phyloP scores from a whole-genome alignment of 2,888 invertebrate genomes.

The Heliconius ethilla region DNA sequence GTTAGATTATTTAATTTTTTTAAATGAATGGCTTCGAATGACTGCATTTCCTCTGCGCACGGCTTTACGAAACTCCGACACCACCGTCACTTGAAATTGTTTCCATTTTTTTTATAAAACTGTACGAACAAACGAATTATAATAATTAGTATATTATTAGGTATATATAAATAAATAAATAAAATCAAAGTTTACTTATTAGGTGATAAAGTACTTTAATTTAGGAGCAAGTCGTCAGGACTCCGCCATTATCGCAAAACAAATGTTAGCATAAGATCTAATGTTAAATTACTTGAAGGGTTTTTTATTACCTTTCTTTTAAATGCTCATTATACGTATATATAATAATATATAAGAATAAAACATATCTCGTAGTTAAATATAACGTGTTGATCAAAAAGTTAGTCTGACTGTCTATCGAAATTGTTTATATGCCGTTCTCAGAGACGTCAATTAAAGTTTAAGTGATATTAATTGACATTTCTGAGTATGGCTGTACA shows the following conservation, averaged over 20 bases:
- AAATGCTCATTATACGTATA: slow-evolving; percentile 52
- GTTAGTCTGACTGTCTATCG: not conserved
- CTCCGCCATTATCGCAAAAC: slow-evolving; percentile 77
- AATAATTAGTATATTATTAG: slow-evolving; percentile 54
- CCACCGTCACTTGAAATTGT: slow-evolving; percentile 63
- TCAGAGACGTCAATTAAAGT: not conserved
- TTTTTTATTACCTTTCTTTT: slow-evolving; percentile 35
- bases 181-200: slow-evolving; percentile 58
- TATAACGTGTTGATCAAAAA: slow-evolving; percentile 4
- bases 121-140: slow-evolving; percentile 67
- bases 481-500: not conserved
- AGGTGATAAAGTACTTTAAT: slow-evolving; percentile 51
- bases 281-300: slow-evolving; percentile 36
- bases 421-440: not conserved
- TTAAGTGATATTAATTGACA: not conserved
- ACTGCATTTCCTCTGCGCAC: slow-evolving; percentile 62
- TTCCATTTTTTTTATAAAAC: slow-evolving; percentile 54
- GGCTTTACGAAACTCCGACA: slow-evolving; percentile 79
- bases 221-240: slow-evolving; percentile 67
- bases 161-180: slow-evolving; percentile 27
- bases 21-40: slow-evolving; percentile 47
- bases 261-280: slow-evolving; percentile 54
- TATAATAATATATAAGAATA: slow-evolving; percentile 50
- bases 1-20: slow-evolving; percentile 4
- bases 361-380: slow-evolving; percentile 46